Percentiles rank a stretch among this genome's conserved stretches.
Evolutionary conservation across 2,888 invertebrate species (phyloP).

Genomic region (Tanypteryx hageni): DNA sequence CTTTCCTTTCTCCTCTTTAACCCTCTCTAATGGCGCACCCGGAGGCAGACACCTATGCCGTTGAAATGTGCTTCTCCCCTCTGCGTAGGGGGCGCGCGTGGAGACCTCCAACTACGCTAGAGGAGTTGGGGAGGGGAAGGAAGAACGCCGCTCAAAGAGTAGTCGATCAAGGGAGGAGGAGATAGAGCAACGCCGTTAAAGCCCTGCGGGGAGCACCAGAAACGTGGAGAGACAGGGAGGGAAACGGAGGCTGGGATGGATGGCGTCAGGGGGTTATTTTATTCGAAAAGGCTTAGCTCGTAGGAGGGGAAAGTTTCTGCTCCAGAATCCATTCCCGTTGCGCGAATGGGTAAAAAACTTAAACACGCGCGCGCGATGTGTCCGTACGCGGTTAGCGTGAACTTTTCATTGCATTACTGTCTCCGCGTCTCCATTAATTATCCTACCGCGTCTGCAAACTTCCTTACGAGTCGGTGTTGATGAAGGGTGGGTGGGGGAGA

Average conservation of each 20-base stretch:
- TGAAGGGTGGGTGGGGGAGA: neutral
- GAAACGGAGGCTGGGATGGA: neutral
- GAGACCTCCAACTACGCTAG: too few species aligned
- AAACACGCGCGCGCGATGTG: neutral
- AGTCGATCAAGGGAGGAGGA: neutral
- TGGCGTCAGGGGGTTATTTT: neutral
- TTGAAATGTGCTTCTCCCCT: too few species aligned
- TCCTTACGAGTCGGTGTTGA: neutral
- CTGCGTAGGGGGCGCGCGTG: too few species aligned
- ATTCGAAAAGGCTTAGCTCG: neutral
- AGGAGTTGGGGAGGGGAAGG: too few species aligned
- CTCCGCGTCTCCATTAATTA: slow-evolving; percentile 28
- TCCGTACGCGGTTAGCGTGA: neutral
- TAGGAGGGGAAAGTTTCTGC: neutral
- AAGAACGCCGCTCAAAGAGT: too few species aligned
- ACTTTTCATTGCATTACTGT: slow-evolving; percentile 32
- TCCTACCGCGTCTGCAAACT: neutral
- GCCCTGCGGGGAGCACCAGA: neutral
- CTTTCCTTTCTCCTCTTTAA: neutral
- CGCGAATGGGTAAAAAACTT: neutral
- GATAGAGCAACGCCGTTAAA: neutral
- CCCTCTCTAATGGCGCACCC: neutral
- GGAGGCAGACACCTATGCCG: too few species aligned
- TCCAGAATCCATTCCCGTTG: slow-evolving; percentile 11
- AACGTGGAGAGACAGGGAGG: neutral